Evolutionary conservation across 1,140 invertebrate species (phyloP), one percentile per base, ranked within the genome.

Genomic region (Formica selysi): DNA sequence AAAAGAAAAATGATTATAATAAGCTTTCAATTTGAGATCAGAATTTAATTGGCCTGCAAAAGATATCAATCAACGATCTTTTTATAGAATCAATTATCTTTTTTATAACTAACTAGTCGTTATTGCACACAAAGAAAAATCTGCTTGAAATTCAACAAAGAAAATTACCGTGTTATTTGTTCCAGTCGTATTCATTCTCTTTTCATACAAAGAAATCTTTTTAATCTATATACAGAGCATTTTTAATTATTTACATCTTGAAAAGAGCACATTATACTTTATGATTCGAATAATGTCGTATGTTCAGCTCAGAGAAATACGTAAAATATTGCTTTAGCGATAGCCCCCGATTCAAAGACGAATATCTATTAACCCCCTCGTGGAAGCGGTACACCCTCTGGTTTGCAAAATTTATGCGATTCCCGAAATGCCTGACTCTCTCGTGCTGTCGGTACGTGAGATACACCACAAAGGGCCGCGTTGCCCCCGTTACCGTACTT

Each of bases 391-490:
- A 76, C 26, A 61, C 79, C 68, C 79, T 81, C 29, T 11, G n/a
- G 79, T 83, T 61, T 83, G 79, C 54, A 73, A 83, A 83, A 83
- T 83, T 74, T 83, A 83, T 83, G 68, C 54, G 79, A 83, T 83
- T 83, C 79, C 68, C 79, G 54, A 83, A 83, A 83, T 74, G 68
- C 61, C 68, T 44, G 79, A 61, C 51, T 73, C 51, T 74, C 51
- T 74, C 79, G 68, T 44, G 54, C 68, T 38, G 79, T 62, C 68
- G 67, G 79, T 67, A 76, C 68, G 32, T 62, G 67, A 51, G 54
- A 67, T 80, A 86, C 85, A 64, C 59, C 84, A 84, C 83, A 86
- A 86, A 76, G 62, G 67, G 51, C 64, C 54, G 32, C 38, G 68
- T 83, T 51, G 16, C 44, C 44, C 29, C 38, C 57, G n/a, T 19